A percentile compares a stretch with the other conserved stretches of the same genome.
phyloP scores from a whole-genome alignment of 2,797 vertebrate species.

The Crenuchus spilurus region DNA sequence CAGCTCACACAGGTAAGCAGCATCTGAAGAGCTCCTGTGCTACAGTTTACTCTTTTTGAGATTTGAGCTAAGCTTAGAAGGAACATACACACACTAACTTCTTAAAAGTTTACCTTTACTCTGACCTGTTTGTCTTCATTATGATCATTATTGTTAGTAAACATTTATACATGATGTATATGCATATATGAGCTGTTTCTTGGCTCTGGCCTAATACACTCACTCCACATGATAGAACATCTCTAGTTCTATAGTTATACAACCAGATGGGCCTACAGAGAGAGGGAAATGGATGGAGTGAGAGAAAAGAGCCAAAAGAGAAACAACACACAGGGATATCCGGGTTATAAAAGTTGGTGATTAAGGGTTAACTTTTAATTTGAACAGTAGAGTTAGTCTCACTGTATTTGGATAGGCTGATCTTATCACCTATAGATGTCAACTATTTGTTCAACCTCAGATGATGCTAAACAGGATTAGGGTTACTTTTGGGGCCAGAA shows the following conservation, averaged over 20 bases:
- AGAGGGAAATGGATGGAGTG: constrained; percentile 40
- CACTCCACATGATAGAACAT: constrained; percentile 33
- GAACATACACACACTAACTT: not conserved
- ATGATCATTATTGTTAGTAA: constrained; percentile 18
- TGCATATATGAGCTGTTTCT: constrained; percentile 8
- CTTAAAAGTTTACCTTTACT: not conserved
- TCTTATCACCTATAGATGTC: too few relatives aligned
- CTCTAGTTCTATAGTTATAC: constrained; percentile 67
- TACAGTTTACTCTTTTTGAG: not conserved
- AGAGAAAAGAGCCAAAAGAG: constrained; percentile 44
- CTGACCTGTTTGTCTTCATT: constrained; percentile 9
- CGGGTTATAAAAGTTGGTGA: not conserved
- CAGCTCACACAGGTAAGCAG: constrained; percentile 43
- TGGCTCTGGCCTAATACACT: constrained; percentile 37
- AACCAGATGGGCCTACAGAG: constrained; percentile 69
- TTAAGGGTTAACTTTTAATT: too few relatives aligned
- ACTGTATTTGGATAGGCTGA: too few relatives aligned
- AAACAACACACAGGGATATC: not conserved
- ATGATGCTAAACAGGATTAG: too few relatives aligned
- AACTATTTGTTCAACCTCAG: too few relatives aligned
- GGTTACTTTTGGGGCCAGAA: too few relatives aligned
- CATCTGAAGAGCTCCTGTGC: not conserved
- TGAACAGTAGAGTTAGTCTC: too few relatives aligned
- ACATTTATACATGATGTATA: too few relatives aligned
- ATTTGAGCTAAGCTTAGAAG: too few relatives aligned